Conservation (phyloP, 2,797 vertebrate genomes). For the Florisuga fusca region DNA sequence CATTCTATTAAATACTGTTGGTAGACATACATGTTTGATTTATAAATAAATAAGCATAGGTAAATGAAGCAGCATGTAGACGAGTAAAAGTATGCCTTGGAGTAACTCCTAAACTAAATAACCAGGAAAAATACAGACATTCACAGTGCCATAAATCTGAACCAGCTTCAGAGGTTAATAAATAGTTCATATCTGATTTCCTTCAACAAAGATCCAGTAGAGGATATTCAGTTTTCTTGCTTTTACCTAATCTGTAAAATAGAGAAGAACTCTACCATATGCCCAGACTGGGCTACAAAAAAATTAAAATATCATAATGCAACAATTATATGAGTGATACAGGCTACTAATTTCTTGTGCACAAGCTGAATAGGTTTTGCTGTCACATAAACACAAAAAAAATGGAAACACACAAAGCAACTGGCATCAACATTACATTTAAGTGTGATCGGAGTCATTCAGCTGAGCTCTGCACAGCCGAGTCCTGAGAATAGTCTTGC, state of each 20-base stretch:
- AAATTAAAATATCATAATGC: not conserved
- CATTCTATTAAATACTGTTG: not conserved
- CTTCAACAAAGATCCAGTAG: not conserved
- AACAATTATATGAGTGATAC: not conserved
- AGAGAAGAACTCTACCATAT: not conserved
- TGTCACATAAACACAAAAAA: not conserved
- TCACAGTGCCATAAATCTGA: not conserved
- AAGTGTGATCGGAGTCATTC: not conserved
- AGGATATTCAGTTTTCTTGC: not conserved
- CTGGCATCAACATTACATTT: not conserved
- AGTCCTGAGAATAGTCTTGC: not conserved
- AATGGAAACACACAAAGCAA: not conserved
- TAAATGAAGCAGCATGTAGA: not conserved
- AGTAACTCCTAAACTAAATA: not conserved
- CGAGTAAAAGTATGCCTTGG: not conserved
- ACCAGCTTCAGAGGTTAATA: not conserved
- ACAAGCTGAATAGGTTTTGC: not conserved
- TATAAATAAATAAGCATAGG: not conserved
- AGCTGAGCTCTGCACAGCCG: not conserved
- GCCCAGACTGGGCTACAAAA: not conserved
- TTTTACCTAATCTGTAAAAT: not conserved
- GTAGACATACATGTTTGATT: not conserved
- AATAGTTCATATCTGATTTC: not conserved
- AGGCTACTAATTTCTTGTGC: not conserved
- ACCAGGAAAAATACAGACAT: not conserved